These are phyloP conservation scores for Helicoverpa zea DNA, from an alignment of 1,140 invertebrate genomes.

Conservation along the genomic window DNA sequence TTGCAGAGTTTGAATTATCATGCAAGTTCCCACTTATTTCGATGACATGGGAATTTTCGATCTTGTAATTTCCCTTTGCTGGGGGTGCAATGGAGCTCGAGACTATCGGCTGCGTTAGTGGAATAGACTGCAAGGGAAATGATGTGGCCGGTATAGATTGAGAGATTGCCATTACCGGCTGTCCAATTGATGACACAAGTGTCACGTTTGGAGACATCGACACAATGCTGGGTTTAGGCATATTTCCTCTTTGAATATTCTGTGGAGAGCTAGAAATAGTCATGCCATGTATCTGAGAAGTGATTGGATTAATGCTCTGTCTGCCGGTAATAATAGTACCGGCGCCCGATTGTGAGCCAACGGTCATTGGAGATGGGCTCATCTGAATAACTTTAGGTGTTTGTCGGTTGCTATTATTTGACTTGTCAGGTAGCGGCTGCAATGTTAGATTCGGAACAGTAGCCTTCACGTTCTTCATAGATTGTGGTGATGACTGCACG, in stretches of 20 bases:
- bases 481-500: slow-evolving; percentile 77
- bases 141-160: slow-evolving; percentile 76
- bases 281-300: slow-evolving; percentile 83
- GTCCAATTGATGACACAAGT: slow-evolving; percentile 78
- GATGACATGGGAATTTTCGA: slow-evolving; percentile 83
- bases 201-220: slow-evolving; percentile 81
- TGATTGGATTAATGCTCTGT: slow-evolving; percentile 79
- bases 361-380: slow-evolving; percentile 66
- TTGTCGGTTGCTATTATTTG: slow-evolving; percentile 73
- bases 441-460: slow-evolving; percentile 83
- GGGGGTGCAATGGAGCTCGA: slow-evolving; percentile 82
- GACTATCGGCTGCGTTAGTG: slow-evolving; percentile 81
- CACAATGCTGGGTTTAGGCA: slow-evolving; percentile 76
- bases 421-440: slow-evolving; percentile 83
- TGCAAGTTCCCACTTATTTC: slow-evolving; percentile 83
- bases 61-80: slow-evolving; percentile 73
- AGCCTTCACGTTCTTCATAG: slow-evolving; percentile 80
- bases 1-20: slow-evolving; percentile 73
- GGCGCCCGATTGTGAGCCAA: slow-evolving; percentile 68
- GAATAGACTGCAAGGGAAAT: slow-evolving; percentile 81
- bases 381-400: slow-evolving; percentile 82
- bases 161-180: slow-evolving; percentile 82
- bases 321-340: slow-evolving; percentile 70
- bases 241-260: slow-evolving; percentile 70
- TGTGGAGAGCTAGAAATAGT: slow-evolving; percentile 74